Percentiles rank a stretch among this genome's conserved stretches.
Evolutionary conservation across 2,888 invertebrate genomes (phyloP).

Genomic region (Drosophila flavopinicola): DNA sequence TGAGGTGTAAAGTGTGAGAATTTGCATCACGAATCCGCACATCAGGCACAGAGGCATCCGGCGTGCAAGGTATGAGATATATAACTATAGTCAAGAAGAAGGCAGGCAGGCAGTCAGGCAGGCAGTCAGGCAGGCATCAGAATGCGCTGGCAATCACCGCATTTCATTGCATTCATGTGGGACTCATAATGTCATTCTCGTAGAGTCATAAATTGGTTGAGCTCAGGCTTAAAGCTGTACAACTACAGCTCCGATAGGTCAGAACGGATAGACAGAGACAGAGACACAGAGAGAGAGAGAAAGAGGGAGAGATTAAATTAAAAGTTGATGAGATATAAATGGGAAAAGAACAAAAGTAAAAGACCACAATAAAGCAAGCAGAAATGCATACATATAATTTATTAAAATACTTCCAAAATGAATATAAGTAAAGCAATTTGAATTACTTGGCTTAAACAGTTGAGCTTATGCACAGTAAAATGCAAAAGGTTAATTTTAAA

Average conservation of each 20-base stretch:
- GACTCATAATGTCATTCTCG: constrained; percentile 37
- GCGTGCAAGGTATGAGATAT: constrained; percentile 1
- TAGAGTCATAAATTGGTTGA: constrained; percentile 29
- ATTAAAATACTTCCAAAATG: too few species aligned
- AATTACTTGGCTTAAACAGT: too few species aligned
- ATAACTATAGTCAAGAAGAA: constrained; percentile 3
- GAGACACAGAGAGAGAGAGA: neutral
- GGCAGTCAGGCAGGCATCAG: too few species aligned
- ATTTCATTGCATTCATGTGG: constrained; percentile 38
- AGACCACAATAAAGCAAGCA: too few species aligned
- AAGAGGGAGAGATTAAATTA: neutral
- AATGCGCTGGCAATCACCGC: constrained; percentile 33
- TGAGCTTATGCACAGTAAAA: too few species aligned
- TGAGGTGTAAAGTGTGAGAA: constrained; percentile 28
- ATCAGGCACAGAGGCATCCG: constrained; percentile 10
- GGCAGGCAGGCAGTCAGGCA: too few species aligned
- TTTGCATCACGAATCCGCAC: constrained; percentile 14
- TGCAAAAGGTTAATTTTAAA: too few species aligned
- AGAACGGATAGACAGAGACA: too few species aligned
- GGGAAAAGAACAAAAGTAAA: neutral
- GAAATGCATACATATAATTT: too few species aligned
- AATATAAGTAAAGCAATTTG: too few species aligned
- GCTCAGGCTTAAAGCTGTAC: neutral
- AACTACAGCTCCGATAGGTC: neutral
- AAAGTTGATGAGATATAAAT: neutral